Conservation (phyloP, 2,888 invertebrate species). For the Plusia festucae region DNA sequence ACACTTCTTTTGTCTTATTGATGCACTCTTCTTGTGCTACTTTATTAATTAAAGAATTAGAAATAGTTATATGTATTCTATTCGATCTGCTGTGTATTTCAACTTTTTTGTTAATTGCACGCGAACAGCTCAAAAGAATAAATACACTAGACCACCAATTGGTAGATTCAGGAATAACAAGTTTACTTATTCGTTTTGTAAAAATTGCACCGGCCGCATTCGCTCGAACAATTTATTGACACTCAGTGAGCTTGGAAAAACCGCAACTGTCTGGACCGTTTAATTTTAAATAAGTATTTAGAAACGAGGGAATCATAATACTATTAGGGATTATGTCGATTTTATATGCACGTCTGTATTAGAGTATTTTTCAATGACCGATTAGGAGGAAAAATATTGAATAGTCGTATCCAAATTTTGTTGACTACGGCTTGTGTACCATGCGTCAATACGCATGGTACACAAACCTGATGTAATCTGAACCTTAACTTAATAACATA, state of each 20-base stretch:
- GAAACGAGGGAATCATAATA: slow-evolving; percentile 23
- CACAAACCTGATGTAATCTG: too few species aligned
- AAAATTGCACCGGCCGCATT: slow-evolving; percentile 66
- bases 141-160: slow-evolving; percentile 59
- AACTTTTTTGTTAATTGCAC: slow-evolving; percentile 43
- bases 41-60: not conserved
- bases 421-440: too few species aligned
- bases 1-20: not conserved
- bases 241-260: slow-evolving; percentile 46
- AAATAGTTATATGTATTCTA: slow-evolving; percentile 37
- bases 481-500: too few species aligned
- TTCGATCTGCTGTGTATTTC: slow-evolving; percentile 44
- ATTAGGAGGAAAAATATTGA: too few species aligned
- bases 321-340: slow-evolving; percentile 30
- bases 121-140: slow-evolving; percentile 58
- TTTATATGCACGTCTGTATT: slow-evolving; percentile 20
- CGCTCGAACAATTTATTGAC: slow-evolving; percentile 65
- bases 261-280: slow-evolving; percentile 35
- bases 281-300: slow-evolving; percentile 46
- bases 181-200: slow-evolving; percentile 64
- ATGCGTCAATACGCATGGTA: too few species aligned
- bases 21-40: not conserved
- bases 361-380: not conserved
- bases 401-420: too few species aligned
- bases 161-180: slow-evolving; percentile 61